These are phyloP conservation scores for Heterochromis multidens DNA, from an alignment of 2,113 vertebrate species.

Conservation along the genomic window DNA sequence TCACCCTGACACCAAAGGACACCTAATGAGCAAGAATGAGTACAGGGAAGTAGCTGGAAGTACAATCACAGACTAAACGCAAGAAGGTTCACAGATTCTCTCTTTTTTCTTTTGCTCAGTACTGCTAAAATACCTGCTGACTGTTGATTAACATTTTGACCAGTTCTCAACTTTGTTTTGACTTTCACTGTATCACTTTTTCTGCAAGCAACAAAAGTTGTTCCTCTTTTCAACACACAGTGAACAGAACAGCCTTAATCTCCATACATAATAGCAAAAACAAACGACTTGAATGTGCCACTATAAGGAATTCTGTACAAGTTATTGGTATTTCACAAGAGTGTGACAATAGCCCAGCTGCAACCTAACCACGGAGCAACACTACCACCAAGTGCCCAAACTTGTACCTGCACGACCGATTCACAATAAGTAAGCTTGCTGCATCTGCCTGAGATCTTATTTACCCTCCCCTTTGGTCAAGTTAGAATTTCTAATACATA, in stretches of 20 bases:
- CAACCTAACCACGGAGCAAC: slow-evolving; percentile 44
- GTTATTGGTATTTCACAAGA: slow-evolving; percentile 8
- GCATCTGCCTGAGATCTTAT: slow-evolving; percentile 50
- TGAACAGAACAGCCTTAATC: background rate
- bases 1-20: slow-evolving; percentile 2
- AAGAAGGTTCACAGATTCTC: too few relatives aligned
- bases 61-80: background rate
- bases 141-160: background rate
- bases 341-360: background rate
- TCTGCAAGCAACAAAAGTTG: background rate
- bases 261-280: background rate
- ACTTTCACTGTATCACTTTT: background rate
- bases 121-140: background rate
- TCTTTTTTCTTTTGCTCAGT: background rate
- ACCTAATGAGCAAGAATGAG: background rate
- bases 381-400: slow-evolving; percentile 77
- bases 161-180: background rate
- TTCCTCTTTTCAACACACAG: background rate
- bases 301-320: background rate
- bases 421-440: background rate
- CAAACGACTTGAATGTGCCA: background rate
- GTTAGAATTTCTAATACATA: slow-evolving; percentile 66
- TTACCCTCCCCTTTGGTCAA: slow-evolving; percentile 54
- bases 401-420: slow-evolving; percentile 16
- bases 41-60: background rate